Evolutionary conservation across 2,113 vertebrate species (phyloP).

Genomic region (Neotoma lepida): DNA sequence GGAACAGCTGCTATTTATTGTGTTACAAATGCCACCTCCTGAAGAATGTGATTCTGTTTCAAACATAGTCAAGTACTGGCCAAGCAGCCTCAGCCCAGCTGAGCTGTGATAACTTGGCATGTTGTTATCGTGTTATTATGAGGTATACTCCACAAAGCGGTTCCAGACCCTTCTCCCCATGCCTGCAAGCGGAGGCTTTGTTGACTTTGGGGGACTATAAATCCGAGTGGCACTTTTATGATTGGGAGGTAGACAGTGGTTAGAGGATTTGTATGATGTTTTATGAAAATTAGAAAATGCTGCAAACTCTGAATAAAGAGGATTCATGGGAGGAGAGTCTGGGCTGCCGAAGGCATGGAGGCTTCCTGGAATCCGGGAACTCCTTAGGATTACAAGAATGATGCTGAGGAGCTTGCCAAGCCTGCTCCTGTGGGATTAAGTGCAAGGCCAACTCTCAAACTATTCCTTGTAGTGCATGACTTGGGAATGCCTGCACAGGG

Average conservation of each 20-base stretch:
- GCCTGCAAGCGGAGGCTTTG: neutral
- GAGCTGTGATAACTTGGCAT: conserved; percentile 50
- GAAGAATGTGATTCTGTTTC: conserved; percentile 75
- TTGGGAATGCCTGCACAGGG: conserved; percentile 69
- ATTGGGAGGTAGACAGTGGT: neutral
- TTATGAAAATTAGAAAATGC: conserved; percentile 59
- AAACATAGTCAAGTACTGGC: conserved; percentile 60
- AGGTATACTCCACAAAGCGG: conserved; percentile 49
- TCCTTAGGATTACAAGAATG: conserved; percentile 76
- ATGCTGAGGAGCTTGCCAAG: conserved; percentile 59
- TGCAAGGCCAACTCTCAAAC: conserved; percentile 65
- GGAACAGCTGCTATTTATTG: conserved; percentile 73
- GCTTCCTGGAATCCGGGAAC: conserved; percentile 76
- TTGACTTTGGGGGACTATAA: conserved; percentile 38
- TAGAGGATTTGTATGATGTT: conserved; percentile 7
- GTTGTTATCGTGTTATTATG: conserved; percentile 53
- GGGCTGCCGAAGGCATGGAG: conserved; percentile 71
- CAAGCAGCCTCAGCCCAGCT: conserved; percentile 13
- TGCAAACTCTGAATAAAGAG: conserved; percentile 5
- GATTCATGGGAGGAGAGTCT: conserved; percentile 45
- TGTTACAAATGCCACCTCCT: conserved; percentile 70
- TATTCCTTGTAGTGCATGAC: conserved; percentile 63
- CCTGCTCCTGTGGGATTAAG: conserved; percentile 76
- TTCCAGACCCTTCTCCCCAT: conserved; percentile 49
- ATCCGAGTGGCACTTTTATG: conserved; percentile 39